Base-by-base conservation (phyloP, 1,140 invertebrate species). In the Drosophila grimshawi region DNA sequence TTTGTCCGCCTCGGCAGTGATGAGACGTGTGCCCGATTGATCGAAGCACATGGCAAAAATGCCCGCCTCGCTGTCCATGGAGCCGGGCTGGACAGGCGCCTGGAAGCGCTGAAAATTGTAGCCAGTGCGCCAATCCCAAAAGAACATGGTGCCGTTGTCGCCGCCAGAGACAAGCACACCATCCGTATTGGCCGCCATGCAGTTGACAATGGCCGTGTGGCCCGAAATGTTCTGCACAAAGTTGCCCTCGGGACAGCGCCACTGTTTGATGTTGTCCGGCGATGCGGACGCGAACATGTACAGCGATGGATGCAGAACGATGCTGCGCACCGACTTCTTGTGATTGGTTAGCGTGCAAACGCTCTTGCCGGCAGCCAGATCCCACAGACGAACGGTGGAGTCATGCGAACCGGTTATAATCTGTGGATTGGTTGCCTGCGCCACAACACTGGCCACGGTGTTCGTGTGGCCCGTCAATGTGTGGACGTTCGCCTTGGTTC, bases 101-200 rank as follows among this genome's bases (percentile, higher is more conserved):
- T 99, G 95, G 43, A 93, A 92, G 78, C 97, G 94, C 93, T 99
- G 98, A 93, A 99, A 99, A 93, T 99, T 99, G 86, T 99, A 96
- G 30, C 98, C 99, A 10, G 98, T 99, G 82, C 97, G 95, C 98
- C 99, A 99, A 93, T 99, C 99, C 99, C 98, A 99, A 81, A 98
- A 97, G 92, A 97, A 96, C 94, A 99, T 95, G 5, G 98, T 98
- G n/a, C 99, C 99, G 93, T 99, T 99, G 92, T 99, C 99, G 59
- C 98, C 99, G 53, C 98, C 99, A 33, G 98, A 99, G 3, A 99
- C 98, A 3, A 99, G 93, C 30, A 99, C 98, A 0, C 98, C 98
- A 82, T 99, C 98, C 3, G 95, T 94, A 93, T 99, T 99, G 0
- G 98, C 95, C 5, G 97, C 98, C 89, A 99, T 94, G 81, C 98